Evolutionary conservation across 1,140 invertebrate genomes (phyloP).

Genomic region (Diplogasteroides magnus): DNA sequence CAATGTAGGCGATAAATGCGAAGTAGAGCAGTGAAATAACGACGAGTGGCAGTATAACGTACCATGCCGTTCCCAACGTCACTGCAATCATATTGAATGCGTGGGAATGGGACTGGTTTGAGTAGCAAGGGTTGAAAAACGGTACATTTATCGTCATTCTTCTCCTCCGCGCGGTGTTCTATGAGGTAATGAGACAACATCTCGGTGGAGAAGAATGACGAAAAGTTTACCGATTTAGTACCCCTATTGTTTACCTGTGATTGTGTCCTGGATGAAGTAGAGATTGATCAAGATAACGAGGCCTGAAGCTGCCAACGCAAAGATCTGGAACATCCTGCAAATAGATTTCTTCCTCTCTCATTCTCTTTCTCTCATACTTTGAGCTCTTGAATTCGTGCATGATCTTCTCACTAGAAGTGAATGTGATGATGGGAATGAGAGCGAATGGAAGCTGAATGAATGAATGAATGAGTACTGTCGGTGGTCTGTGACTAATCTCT

Average conservation of each 20-base stretch:
- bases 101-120: too few species aligned
- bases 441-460: constrained; percentile 62
- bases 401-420: constrained; percentile 72
- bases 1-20: constrained; percentile 23
- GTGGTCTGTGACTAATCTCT: neutral
- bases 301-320: constrained; percentile 57
- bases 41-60: constrained; percentile 19
- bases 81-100: too few species aligned
- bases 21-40: constrained; percentile 14
- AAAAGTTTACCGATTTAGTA: too few species aligned
- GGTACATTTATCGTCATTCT: neutral
- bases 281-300: constrained; percentile 76
- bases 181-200: neutral
- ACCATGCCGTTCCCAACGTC: constrained; percentile 23
- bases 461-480: too few species aligned
- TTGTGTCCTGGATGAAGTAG: constrained; percentile 63
- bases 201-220: neutral
- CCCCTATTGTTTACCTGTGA: neutral
- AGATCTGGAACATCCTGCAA: constrained; percentile 42
- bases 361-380: too few species aligned
- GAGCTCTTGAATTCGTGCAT: constrained; percentile 80
- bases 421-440: constrained; percentile 77
- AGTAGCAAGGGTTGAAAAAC: constrained; percentile 1
- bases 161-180: neutral
- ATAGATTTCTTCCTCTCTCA: too few species aligned